A percentile compares a stretch with the other conserved stretches of the same genome.
These are phyloP conservation scores for Pongo pygmaeus DNA, from an alignment of 2,113 vertebrate genomes.

Conservation along the genomic window DNA sequence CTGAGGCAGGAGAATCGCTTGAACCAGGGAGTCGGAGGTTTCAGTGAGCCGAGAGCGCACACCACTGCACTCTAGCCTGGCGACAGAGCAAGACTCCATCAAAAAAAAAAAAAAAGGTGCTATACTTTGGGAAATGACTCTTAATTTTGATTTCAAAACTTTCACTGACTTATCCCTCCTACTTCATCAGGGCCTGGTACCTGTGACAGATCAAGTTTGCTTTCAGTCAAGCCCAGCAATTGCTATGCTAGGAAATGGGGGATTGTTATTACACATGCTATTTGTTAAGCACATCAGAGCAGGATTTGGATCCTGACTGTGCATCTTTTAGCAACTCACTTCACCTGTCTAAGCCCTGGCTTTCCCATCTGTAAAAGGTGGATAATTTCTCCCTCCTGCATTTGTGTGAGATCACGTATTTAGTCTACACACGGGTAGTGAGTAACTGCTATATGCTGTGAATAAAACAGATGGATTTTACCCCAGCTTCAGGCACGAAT, in stretches of 20 bases:
- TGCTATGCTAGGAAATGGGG: not conserved
- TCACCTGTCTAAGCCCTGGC: not conserved
- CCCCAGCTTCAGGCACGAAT: not conserved
- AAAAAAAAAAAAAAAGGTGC: not conserved
- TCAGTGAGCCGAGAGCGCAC: too few species aligned
- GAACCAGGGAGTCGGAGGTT: too few species aligned
- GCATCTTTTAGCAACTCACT: not conserved
- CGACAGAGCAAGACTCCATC: too few species aligned
- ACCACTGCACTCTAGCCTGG: too few species aligned
- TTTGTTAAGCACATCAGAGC: not conserved
- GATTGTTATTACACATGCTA: not conserved
- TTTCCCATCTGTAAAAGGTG: not conserved
- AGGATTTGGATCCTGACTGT: not conserved
- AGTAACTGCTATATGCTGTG: not conserved
- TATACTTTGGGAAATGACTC: conserved; percentile 22
- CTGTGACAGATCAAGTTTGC: not conserved
- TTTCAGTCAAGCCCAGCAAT: not conserved
- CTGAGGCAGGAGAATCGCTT: too few species aligned
- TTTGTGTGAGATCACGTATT: not conserved
- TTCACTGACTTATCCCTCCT: not conserved
- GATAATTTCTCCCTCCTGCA: not conserved
- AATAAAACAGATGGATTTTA: not conserved
- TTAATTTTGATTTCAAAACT: conserved; percentile 45
- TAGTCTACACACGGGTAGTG: not conserved
- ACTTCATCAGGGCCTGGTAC: not conserved